Evolutionary conservation across 2,888 invertebrate genomes (phyloP).

Genomic region (Himalopsyche tibetana): DNA sequence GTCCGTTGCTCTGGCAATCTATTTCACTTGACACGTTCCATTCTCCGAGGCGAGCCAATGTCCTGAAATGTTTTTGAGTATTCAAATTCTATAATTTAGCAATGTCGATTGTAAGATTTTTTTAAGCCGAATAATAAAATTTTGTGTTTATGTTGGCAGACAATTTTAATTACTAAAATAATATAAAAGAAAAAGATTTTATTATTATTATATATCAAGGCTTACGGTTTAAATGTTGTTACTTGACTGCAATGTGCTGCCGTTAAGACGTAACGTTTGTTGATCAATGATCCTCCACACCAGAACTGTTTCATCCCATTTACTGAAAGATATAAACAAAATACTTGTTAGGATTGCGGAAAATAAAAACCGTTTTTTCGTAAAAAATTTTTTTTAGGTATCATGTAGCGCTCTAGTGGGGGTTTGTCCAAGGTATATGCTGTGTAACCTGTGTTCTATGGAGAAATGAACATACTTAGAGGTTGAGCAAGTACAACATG

Average conservation of each 20-base stretch:
- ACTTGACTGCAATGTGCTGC: conserved; percentile 86
- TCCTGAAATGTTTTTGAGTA: conserved; percentile 69
- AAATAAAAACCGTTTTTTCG: too few species aligned
- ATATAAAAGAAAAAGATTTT: not conserved
- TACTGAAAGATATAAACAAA: conserved; percentile 69
- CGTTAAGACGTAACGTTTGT: conserved; percentile 82
- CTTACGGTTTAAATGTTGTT: conserved; percentile 79
- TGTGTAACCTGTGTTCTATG: too few species aligned
- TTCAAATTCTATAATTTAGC: not conserved
- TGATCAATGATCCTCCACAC: conserved; percentile 86
- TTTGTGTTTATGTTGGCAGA: too few species aligned
- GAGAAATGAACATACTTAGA: too few species aligned
- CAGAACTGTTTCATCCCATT: conserved; percentile 79
- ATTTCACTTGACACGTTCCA: conserved; percentile 78
- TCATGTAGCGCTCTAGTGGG: too few species aligned
- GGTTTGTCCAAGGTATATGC: too few species aligned
- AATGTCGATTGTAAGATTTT: too few species aligned
- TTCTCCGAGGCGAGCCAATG: conserved; percentile 82
- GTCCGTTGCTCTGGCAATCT: conserved; percentile 48
- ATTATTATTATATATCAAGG: conserved; percentile 60
- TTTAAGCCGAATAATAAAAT: too few species aligned
- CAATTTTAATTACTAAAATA: too few species aligned
- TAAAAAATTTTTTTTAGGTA: not conserved
- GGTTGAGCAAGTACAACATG: too few species aligned
- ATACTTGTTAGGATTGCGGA: not conserved